A percentile compares a stretch with the other conserved stretches of the same genome.
These are phyloP conservation scores for Trichonephila clavata DNA, from an alignment of 1,140 invertebrate species.

Conservation along the genomic window DNA sequence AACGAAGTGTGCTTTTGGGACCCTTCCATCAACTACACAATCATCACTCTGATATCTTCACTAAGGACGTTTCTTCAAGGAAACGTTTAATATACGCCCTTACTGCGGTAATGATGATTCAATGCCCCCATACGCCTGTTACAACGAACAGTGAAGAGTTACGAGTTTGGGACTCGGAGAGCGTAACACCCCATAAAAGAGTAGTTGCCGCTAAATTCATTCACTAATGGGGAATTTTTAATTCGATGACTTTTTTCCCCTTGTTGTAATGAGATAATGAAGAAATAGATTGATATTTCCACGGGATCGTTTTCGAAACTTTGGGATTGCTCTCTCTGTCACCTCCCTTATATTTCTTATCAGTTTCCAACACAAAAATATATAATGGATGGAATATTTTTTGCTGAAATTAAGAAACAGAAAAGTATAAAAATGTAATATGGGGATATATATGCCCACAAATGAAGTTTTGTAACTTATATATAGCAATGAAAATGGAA, in stretches of 20 bases:
- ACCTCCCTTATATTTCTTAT: too few relatives aligned
- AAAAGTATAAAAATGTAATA: too few relatives aligned
- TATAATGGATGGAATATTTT: too few relatives aligned
- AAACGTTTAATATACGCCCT: conserved; percentile 32
- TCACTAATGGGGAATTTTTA: conserved; percentile 6
- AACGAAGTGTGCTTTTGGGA: neutral
- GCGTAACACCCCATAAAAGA: conserved; percentile 43
- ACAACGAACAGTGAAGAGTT: neutral
- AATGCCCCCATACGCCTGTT: neutral
- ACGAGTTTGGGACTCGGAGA: neutral
- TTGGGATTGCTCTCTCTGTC: too few relatives aligned
- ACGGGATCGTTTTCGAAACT: too few relatives aligned
- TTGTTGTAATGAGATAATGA: too few relatives aligned
- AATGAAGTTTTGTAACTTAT: too few relatives aligned
- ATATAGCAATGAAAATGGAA: too few relatives aligned
- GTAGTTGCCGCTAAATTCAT: conserved; percentile 5
- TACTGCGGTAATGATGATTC: conserved; percentile 47
- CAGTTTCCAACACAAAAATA: too few relatives aligned
- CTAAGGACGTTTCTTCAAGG: neutral
- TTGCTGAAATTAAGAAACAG: too few relatives aligned
- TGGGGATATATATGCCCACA: too few relatives aligned
- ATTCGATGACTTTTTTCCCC: neutral
- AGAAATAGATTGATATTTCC: too few relatives aligned
- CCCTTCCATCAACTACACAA: conserved; percentile 10
- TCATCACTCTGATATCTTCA: conserved; percentile 26